phyloP scores from a whole-genome alignment of 2,888 invertebrate species.

The Lepidocyrtoides sp. region DNA sequence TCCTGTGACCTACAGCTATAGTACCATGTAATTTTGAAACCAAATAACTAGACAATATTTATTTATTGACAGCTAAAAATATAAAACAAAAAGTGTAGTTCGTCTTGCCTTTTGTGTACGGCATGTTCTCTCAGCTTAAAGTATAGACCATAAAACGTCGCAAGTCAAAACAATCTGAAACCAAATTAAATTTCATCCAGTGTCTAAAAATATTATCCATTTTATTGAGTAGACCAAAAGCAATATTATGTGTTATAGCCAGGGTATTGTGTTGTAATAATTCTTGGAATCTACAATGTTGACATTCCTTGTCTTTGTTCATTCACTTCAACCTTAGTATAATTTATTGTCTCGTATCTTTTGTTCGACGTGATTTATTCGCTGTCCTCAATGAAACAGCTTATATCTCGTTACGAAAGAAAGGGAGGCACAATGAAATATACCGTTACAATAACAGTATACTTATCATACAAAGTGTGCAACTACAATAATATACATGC shows the following conservation, averaged over 20 bases:
- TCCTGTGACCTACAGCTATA: too few species aligned
- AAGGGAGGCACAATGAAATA: conserved; percentile 66
- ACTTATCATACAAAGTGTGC: conserved; percentile 17
- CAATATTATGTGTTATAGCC: background rate
- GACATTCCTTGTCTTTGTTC: conserved; percentile 82
- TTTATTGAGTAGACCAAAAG: background rate
- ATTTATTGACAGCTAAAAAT: too few species aligned
- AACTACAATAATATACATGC: background rate
- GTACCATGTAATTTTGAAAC: too few species aligned
- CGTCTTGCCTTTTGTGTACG: too few species aligned
- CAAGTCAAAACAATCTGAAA: background rate
- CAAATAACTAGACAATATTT: too few species aligned
- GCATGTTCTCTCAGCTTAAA: too few species aligned
- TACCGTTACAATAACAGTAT: conserved; percentile 49
- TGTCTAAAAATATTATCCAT: background rate
- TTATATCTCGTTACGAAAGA: conserved; percentile 56
- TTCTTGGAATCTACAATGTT: conserved; percentile 64
- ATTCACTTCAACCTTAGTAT: conserved; percentile 80
- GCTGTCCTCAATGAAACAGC: conserved; percentile 76
- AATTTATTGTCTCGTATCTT: conserved; percentile 82
- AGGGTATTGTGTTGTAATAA: conserved; percentile 40
- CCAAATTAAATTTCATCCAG: conserved; percentile 39
- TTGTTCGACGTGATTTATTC: conserved; percentile 82
- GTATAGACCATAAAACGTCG: too few species aligned
- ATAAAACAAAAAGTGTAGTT: too few species aligned